phyloP scores from a whole-genome alignment of 2,797 vertebrate genomes.

The Falco biarmicus region DNA sequence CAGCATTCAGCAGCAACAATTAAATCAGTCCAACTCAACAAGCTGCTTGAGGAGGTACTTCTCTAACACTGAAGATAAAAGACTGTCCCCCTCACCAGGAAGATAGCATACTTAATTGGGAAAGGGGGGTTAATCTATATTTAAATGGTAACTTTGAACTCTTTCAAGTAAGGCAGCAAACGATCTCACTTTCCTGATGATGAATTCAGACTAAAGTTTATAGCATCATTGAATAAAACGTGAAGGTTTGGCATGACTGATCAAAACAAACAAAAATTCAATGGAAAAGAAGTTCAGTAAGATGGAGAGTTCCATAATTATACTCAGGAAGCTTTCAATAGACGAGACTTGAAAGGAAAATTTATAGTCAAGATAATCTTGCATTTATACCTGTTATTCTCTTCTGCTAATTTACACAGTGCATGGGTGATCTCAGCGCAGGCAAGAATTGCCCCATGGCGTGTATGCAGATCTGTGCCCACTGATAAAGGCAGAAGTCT shows the following conservation, averaged over 20 bases:
- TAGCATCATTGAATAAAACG: background rate
- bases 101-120: background rate
- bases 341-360: constrained; percentile 9
- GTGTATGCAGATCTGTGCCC: constrained; percentile 87
- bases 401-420: constrained; percentile 82
- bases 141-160: background rate
- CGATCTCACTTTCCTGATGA: background rate
- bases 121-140: background rate
- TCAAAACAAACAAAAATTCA: background rate
- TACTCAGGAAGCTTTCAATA: constrained; percentile 6
- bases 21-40: background rate
- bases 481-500: constrained; percentile 84
- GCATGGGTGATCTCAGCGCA: constrained; percentile 91
- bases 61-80: background rate
- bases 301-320: constrained; percentile 9
- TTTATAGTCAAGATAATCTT: background rate
- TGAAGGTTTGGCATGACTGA: background rate
- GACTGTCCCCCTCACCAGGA: background rate
- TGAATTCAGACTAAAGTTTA: background rate
- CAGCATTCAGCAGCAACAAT: background rate
- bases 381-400: constrained; percentile 83
- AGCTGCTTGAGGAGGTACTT: background rate
- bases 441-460: constrained; percentile 92
- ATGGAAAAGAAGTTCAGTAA: background rate
- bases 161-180: background rate